Evolutionary conservation across 2,797 vertebrate species (phyloP).

Genomic region (Cuniculus paca): DNA sequence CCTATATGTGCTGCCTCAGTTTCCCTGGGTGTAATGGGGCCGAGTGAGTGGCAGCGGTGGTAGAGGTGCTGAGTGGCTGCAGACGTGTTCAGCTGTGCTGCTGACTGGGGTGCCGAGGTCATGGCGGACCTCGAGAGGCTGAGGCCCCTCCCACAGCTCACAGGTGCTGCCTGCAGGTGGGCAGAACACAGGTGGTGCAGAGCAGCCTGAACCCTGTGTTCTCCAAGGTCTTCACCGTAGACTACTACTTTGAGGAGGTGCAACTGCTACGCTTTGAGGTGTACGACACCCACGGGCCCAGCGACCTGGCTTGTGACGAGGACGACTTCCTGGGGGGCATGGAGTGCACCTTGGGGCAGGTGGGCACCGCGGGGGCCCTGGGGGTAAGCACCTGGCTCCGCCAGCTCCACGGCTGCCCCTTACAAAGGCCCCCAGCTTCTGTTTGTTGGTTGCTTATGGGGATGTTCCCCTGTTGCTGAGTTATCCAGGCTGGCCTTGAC

Average conservation of each 20-base stretch:
- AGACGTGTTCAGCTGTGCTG: not conserved
- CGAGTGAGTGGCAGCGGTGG: not conserved
- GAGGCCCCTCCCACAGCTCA: not conserved
- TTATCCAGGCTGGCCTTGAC: not conserved
- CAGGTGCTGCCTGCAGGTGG: conserved; percentile 89
- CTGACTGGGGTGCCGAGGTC: not conserved
- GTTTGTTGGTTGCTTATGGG: not conserved
- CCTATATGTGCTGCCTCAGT: not conserved
- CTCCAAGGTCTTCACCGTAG: conserved; percentile 95
- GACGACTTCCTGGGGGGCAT: conserved; percentile 97
- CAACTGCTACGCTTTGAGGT: conserved; percentile 98
- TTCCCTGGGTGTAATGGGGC: not conserved
- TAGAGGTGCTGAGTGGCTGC: not conserved
- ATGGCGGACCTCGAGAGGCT: not conserved
- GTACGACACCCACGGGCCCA: conserved; percentile 95
- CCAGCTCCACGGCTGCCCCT: not conserved
- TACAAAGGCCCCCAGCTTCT: not conserved
- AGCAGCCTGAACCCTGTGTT: conserved; percentile 97
- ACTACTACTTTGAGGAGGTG: conserved; percentile 98
- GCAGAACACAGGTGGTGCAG: conserved; percentile 96
- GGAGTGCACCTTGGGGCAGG: conserved; percentile 98
- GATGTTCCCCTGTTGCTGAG: not conserved
- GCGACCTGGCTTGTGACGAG: conserved; percentile 93
- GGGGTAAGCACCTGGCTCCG: fast-evolving
- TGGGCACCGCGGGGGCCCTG: conserved; percentile 75